A percentile compares a stretch with the other conserved stretches of the same genome.
phyloP scores from a whole-genome alignment of 2,888 invertebrate species.

The Eulithis testata region DNA sequence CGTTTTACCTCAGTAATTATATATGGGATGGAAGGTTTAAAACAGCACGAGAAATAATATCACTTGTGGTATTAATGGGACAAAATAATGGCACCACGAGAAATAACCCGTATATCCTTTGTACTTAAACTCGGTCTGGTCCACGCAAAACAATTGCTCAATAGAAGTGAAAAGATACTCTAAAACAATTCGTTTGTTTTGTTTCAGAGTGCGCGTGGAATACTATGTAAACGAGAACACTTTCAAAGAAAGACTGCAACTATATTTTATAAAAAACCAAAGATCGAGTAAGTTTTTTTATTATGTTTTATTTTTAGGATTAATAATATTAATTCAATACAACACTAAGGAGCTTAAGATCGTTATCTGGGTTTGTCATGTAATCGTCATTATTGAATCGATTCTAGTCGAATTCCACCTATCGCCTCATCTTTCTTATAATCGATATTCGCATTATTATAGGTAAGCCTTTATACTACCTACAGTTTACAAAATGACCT shows the following conservation, averaged over 20 bases:
- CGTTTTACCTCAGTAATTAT: no score
- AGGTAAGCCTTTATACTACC: neutral
- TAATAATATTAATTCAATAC: neutral
- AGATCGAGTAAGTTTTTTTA: constrained; percentile 96
- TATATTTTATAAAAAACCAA: constrained; percentile 99
- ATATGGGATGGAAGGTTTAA: no score
- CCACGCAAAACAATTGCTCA: no score
- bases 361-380: neutral
- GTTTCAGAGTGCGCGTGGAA: constrained; percentile 98
- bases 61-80: no score
- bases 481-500: neutral
- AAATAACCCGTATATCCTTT: no score
- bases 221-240: constrained; percentile 99
- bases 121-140: no score
- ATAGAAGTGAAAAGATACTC: no score
- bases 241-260: constrained; percentile 98
- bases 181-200: constrained; percentile 51
- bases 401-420: neutral
- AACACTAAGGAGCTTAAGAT: neutral
- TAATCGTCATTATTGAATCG: neutral
- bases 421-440: neutral
- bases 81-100: no score
- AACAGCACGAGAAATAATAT: no score
- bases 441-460: neutral
- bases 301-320: neutral